These are phyloP conservation scores for Lithobates pipiens DNA, from an alignment of 2,797 vertebrate genomes.

Conservation along the genomic window DNA sequence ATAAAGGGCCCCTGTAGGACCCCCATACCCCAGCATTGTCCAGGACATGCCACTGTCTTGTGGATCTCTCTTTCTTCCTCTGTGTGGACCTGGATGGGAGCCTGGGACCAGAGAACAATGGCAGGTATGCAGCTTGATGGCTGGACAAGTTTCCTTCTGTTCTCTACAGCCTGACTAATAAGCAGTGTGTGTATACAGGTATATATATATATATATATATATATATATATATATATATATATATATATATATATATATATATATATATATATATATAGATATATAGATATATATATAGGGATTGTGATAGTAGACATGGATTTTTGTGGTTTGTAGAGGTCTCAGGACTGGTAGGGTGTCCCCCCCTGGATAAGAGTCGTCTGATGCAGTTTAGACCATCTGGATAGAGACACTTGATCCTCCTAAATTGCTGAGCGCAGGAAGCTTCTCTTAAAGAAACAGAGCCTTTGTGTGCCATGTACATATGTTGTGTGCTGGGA, in stretches of 20 bases:
- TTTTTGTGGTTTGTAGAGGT: slow-evolving; percentile 54
- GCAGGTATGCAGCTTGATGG: slow-evolving; percentile 36
- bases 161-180: no score
- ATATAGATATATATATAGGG: no score
- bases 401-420: slow-evolving; percentile 83
- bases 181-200: not conserved
- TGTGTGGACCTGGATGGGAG: slow-evolving; percentile 15
- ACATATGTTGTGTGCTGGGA: slow-evolving; percentile 28
- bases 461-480: slow-evolving; percentile 23
- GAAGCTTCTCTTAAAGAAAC: slow-evolving; percentile 65
- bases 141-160: not conserved
- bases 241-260: no score
- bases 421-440: slow-evolving; percentile 66
- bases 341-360: slow-evolving; percentile 22
- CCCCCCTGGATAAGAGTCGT: slow-evolving; percentile 35
- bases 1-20: slow-evolving; percentile 70
- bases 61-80: slow-evolving; percentile 26
- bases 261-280: no score
- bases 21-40: slow-evolving; percentile 31
- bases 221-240: no score
- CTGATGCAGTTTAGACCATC: slow-evolving; percentile 75
- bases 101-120: not conserved
- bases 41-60: not conserved
- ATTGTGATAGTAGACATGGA: not conserved
- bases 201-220: no score